Conservation (phyloP, 2,797 vertebrate species). For the Falco cherrug region DNA sequence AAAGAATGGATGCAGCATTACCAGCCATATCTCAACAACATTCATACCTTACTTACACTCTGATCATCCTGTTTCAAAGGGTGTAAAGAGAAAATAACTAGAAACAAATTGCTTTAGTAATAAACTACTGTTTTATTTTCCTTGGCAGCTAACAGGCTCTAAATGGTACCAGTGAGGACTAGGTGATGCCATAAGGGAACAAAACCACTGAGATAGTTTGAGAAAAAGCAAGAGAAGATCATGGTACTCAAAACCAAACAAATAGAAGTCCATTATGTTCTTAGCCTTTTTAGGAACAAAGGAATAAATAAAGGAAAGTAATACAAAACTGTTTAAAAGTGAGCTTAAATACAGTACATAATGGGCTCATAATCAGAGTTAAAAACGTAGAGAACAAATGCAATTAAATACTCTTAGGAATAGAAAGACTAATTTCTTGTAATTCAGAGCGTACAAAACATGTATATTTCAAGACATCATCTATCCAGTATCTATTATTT, state of each 20-base stretch:
- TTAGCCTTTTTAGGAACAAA: background rate
- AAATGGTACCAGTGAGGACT: background rate
- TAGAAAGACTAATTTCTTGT: background rate
- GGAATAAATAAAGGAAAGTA: background rate
- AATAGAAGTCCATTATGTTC: background rate
- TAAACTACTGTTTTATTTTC: background rate
- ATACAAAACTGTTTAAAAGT: background rate
- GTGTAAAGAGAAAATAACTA: background rate
- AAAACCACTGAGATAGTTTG: background rate
- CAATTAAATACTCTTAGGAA: background rate
- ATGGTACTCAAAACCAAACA: background rate
- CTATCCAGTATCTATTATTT: background rate
- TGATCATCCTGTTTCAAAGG: background rate
- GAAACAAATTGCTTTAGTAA: background rate
- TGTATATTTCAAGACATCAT: background rate
- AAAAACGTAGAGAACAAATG: background rate
- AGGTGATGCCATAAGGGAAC: background rate
- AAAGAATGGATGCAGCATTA: background rate
- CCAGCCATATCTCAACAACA: background rate
- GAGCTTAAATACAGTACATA: background rate
- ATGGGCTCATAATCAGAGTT: background rate
- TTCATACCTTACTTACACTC: background rate
- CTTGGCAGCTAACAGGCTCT: background rate
- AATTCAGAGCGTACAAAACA: background rate
- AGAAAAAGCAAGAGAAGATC: background rate